These are phyloP conservation scores for Spea bombifrons DNA, from an alignment of 2,113 vertebrate species.

Conservation along the genomic window DNA sequence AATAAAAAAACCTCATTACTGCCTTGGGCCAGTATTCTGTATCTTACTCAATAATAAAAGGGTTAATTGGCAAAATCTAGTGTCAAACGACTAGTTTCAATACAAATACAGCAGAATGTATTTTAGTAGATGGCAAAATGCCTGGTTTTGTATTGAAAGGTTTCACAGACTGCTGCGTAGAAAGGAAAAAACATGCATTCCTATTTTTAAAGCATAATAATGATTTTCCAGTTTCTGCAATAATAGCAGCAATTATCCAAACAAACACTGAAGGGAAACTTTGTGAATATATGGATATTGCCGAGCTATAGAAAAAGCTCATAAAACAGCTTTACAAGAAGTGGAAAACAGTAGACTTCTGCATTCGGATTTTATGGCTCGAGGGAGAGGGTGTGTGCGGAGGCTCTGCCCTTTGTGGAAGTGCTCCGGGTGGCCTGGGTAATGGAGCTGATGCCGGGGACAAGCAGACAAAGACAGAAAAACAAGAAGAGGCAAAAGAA, in stretches of 20 bases:
- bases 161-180: slow-evolving; percentile 22
- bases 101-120: background rate
- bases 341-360: background rate
- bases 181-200: slow-evolving; percentile 22
- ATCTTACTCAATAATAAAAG: background rate
- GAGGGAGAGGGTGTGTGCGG: too few relatives aligned
- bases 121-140: background rate
- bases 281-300: background rate
- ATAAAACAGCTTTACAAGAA: slow-evolving; percentile 1
- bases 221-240: slow-evolving; percentile 35
- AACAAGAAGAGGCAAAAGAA: too few relatives aligned
- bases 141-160: slow-evolving; percentile 7
- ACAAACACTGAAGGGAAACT: slow-evolving; percentile 22
- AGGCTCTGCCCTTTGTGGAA: too few relatives aligned
- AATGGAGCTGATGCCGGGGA: too few relatives aligned
- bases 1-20: too few relatives aligned
- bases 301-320: slow-evolving; percentile 5
- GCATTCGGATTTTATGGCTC: too few relatives aligned
- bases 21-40: too few relatives aligned
- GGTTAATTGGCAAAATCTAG: slow-evolving; percentile 2
- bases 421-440: too few relatives aligned
- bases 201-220: slow-evolving; percentile 23
- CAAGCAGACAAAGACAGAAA: too few relatives aligned
- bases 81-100: background rate
- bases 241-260: slow-evolving; percentile 32